These are phyloP conservation scores for Leptothorax acervorum DNA, from an alignment of 2,888 invertebrate genomes.

Conservation along the genomic window DNA sequence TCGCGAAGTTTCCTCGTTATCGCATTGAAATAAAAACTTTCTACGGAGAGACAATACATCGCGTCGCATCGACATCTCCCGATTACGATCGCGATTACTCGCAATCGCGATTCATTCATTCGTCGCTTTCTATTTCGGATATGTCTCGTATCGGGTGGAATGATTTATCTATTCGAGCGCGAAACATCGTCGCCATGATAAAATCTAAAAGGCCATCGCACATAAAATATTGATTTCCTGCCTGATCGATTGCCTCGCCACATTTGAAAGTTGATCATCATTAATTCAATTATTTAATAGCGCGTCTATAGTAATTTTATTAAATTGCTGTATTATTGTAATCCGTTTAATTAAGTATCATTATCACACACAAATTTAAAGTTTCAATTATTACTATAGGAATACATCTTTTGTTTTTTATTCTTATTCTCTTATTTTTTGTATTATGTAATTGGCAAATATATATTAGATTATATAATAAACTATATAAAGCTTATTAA, in stretches of 20 bases:
- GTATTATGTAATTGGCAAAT: background rate
- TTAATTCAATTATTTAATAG: background rate
- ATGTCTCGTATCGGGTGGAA: slow-evolving; percentile 5
- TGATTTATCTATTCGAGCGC: slow-evolving; percentile 26
- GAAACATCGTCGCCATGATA: slow-evolving; percentile 35
- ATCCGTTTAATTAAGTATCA: background rate
- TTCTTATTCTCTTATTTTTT: background rate
- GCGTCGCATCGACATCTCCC: slow-evolving; percentile 36
- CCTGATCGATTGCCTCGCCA: background rate
- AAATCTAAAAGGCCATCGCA: slow-evolving; percentile 32
- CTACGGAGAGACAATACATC: slow-evolving; percentile 40
- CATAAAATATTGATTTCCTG: slow-evolving; percentile 21
- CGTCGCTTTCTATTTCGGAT: slow-evolving; percentile 26
- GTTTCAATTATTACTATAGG: background rate
- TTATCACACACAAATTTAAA: background rate
- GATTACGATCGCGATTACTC: slow-evolving; percentile 52
- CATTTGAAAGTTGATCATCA: background rate
- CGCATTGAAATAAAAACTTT: slow-evolving; percentile 44
- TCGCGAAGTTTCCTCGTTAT: slow-evolving; percentile 39
- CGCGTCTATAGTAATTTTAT: background rate
- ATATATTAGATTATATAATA: background rate
- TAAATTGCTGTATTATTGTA: background rate
- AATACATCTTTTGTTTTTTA: background rate
- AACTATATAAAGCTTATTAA: background rate
- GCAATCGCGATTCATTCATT: slow-evolving; percentile 49